Percentiles rank a stretch among this genome's conserved stretches.
These are phyloP conservation scores for Melieria crassipennis DNA, from an alignment of 2,888 invertebrate genomes.

Conservation along the genomic window DNA sequence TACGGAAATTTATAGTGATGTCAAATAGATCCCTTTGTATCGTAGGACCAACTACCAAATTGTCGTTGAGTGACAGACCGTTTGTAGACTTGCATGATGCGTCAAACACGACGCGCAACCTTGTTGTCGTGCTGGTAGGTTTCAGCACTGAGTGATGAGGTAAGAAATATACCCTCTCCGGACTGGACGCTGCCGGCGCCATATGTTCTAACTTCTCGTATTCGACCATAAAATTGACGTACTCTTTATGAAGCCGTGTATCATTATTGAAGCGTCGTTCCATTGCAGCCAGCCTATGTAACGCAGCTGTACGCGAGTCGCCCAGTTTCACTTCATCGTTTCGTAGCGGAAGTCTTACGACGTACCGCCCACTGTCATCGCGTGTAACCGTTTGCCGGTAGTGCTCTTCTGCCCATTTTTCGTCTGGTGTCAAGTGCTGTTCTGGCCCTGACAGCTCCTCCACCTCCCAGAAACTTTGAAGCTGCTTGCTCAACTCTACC, in stretches of 20 bases:
- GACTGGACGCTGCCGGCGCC: too few species aligned
- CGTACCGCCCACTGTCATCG: constrained; percentile 12
- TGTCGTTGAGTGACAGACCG: constrained; percentile 31
- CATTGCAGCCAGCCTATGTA: constrained; percentile 32
- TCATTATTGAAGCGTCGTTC: constrained; percentile 32
- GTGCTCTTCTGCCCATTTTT: constrained; percentile 8
- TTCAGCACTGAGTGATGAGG: constrained; percentile 31
- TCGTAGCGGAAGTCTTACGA: constrained; percentile 8
- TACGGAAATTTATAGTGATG: constrained; percentile 19
- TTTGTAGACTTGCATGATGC: constrained; percentile 24
- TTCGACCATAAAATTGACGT: constrained; percentile 30
- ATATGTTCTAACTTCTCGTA: constrained; percentile 18
- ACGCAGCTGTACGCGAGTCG: constrained; percentile 20
- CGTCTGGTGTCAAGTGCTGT: constrained; percentile 5
- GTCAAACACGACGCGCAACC: constrained; percentile 37
- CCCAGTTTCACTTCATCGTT: constrained; percentile 23
- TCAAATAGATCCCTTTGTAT: constrained; percentile 31
- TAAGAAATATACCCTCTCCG: constrained; percentile 14
- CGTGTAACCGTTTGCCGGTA: constrained; percentile 10
- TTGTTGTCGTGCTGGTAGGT: constrained; percentile 32
- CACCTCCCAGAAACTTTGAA: constrained; percentile 31
- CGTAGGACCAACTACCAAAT: constrained; percentile 41
- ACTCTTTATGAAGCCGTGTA: constrained; percentile 20
- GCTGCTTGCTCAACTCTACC: constrained; percentile 11
- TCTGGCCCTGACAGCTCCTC: constrained; percentile 14